Percentiles rank a stretch among this genome's conserved stretches.
phyloP scores from a whole-genome alignment of 2,888 invertebrate species.

The Miltochrista miniata region DNA sequence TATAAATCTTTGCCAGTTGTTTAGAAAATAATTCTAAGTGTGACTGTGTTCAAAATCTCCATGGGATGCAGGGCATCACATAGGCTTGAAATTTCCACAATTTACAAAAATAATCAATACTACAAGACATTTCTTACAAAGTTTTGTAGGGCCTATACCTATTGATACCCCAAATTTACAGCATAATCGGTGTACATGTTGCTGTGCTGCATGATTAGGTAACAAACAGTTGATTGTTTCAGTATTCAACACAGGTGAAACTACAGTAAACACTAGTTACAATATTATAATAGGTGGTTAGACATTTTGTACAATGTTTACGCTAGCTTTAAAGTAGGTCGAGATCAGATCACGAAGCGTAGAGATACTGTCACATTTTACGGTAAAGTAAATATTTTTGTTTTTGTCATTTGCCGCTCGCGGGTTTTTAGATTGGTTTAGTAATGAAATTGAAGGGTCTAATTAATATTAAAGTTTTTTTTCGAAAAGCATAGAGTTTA shows the following conservation, averaged over 20 bases:
- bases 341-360: slow-evolving; percentile 42
- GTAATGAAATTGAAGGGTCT: slow-evolving; percentile 4
- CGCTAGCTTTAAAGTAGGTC: slow-evolving; percentile 41
- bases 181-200: no score
- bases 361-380: slow-evolving; percentile 43
- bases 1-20: no score
- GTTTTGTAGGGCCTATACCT: no score
- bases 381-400: slow-evolving; percentile 50
- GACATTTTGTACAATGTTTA: slow-evolving; percentile 23
- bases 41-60: no score
- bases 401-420: slow-evolving; percentile 43
- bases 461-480: neutral
- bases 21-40: no score
- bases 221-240: no score
- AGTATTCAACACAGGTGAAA: neutral
- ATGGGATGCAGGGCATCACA: no score
- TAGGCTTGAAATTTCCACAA: no score
- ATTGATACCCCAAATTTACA: no score
- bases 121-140: no score
- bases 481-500: neutral
- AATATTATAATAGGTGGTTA: neutral
- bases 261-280: neutral
- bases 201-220: no score
- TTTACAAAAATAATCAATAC: no score
- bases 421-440: slow-evolving; percentile 14